Percentiles rank a stretch among this genome's conserved stretches.
Conservation (phyloP, 2,797 vertebrate genomes). For the Novumbra hubbsi region DNA sequence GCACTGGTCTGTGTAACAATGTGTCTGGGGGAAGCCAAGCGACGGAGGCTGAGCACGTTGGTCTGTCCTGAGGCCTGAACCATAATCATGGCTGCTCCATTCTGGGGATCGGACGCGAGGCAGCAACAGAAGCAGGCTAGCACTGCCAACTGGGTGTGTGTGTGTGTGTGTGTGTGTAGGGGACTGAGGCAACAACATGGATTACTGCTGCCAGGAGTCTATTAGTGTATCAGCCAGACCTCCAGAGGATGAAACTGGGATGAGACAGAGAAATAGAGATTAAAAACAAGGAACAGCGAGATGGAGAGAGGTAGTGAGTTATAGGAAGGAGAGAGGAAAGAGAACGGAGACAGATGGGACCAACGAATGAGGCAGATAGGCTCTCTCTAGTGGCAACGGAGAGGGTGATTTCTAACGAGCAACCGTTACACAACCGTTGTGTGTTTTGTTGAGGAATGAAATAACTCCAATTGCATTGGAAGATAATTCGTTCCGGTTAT, state of each 20-base stretch:
- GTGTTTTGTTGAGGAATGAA: not conserved
- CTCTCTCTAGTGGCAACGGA: not conserved
- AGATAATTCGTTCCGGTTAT: not conserved
- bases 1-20: slow-evolving; percentile 63
- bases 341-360: not conserved
- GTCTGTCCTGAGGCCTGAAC: slow-evolving; percentile 42
- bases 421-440: not conserved
- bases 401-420: not conserved
- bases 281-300: not conserved
- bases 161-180: not conserved
- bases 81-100: slow-evolving; percentile 39
- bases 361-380: not conserved
- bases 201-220: slow-evolving; percentile 29
- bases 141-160: not conserved
- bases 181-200: slow-evolving; percentile 40
- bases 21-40: slow-evolving; percentile 60
- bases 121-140: slow-evolving; percentile 37
- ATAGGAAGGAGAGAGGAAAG: not conserved
- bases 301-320: not conserved
- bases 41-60: slow-evolving; percentile 10
- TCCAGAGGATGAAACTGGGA: not conserved
- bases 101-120: slow-evolving; percentile 6
- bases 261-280: not conserved
- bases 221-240: slow-evolving; percentile 17
- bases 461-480: not conserved